Evolutionary conservation across 2,797 vertebrate genomes (phyloP), one percentile per base, ranked within the genome.

Genomic region (Triplophysa bombifrons): DNA sequence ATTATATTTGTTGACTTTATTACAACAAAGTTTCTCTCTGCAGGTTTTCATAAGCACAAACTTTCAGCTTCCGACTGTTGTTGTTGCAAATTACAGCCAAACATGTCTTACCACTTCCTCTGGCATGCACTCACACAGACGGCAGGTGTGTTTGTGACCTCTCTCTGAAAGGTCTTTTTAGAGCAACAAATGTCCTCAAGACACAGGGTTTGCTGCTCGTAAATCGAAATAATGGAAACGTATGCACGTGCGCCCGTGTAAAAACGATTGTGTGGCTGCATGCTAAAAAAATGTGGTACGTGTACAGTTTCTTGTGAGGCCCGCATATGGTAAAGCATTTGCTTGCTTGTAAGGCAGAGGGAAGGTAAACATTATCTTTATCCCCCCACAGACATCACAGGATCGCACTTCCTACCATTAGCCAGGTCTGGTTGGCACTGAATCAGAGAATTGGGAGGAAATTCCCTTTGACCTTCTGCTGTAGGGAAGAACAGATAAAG

Each of bases 381-480:
- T 61, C 76, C 81, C 78, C 70, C 50, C 64, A 50, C 65, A 73
- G 78, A 86, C 76, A 78, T 80, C 56, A 55, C 76, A 83, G 70
- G 58, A 58, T 30, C 72, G 66, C 46, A 13, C 51, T 69, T 81
- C 72, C 19, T 78, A 50, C 27, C 82, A 78, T 51, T 27, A 75
- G 85, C 66, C 77, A 30, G 58, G 27, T 81, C 88, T 84, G 85
- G 83, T 74, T 87, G 81, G 70, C 86, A 86, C 85, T 84, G 84
- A 91, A 91, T 56, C 75, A 86, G 86, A 65, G 84, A 82, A 89
- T 74, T 92, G 87, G 90, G 19, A 78, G 76, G 65, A 78, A 78
- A 82, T 78, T 78, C 76, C 71, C 71, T 78, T 11, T 82, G 65
- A 74, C 56, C 55, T 77, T 55, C 48, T 61, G 41, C 48, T 17